Evolutionary conservation across 2,797 vertebrate species (phyloP).

Genomic region (Pseudomugil gertrudae): DNA sequence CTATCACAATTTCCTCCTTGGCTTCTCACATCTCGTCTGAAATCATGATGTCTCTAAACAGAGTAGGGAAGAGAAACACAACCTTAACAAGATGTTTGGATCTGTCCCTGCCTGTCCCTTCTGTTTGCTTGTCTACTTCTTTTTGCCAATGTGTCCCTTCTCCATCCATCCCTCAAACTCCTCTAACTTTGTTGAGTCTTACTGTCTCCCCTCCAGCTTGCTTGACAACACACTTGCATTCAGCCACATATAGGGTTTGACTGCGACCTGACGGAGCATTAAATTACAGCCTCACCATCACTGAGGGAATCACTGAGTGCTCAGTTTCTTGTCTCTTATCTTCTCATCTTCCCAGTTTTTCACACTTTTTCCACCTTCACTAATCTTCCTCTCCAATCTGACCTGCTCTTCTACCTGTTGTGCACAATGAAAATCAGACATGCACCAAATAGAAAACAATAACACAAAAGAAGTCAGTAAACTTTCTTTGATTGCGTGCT

Average conservation of each 20-base stretch:
- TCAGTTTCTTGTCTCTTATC: constrained; percentile 63
- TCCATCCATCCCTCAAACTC: constrained; percentile 14
- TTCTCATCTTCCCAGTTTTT: no score
- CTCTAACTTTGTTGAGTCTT: constrained; percentile 50
- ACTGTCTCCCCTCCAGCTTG: constrained; percentile 20
- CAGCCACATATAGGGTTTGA: constrained; percentile 51
- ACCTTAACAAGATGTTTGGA: constrained; percentile 45
- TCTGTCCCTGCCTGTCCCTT: constrained; percentile 40
- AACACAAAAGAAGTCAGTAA: not conserved
- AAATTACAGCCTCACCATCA: constrained; percentile 76
- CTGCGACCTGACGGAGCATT: constrained; percentile 75
- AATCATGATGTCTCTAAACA: constrained; percentile 50
- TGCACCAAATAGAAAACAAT: no score
- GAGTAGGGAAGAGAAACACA: constrained; percentile 44
- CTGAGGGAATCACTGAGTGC: constrained; percentile 64
- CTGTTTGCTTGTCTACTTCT: constrained; percentile 63
- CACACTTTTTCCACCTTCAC: no score
- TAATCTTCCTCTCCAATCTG: constrained; percentile 34
- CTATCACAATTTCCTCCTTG: constrained; percentile 40
- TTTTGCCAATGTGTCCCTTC: constrained; percentile 49
- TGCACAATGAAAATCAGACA: constrained; percentile 19
- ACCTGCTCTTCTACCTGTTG: constrained; percentile 50
- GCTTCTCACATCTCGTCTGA: constrained; percentile 30
- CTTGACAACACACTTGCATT: constrained; percentile 27
- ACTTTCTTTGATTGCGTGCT: constrained; percentile 11